Evolutionary conservation across 2,888 invertebrate species (phyloP).

Genomic region (Steromphala cineraria): DNA sequence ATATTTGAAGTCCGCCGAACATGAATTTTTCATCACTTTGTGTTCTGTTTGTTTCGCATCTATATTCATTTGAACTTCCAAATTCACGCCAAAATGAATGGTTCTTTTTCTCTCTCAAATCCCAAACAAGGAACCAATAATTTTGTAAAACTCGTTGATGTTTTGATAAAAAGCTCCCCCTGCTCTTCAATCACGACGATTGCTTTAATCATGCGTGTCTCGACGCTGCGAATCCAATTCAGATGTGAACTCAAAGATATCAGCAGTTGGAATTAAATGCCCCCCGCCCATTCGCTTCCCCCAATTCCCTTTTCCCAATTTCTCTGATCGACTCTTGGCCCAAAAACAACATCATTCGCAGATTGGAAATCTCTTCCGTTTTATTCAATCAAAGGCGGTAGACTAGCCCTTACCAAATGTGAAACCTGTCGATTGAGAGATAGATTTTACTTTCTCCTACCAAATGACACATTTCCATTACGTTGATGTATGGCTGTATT

Average conservation of each 20-base stretch:
- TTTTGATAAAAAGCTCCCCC: not conserved
- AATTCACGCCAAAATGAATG: not conserved
- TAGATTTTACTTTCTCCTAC: constrained; percentile 7
- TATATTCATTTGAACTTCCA: constrained; percentile 1
- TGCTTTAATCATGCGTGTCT: constrained; percentile 1
- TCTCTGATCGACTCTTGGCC: not conserved
- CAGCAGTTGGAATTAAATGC: not conserved
- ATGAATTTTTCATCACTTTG: constrained; percentile 9
- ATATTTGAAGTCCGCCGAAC: not conserved
- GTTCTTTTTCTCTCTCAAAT: not conserved
- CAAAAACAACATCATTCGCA: not conserved
- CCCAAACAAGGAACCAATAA: constrained; percentile 6
- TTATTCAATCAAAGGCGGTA: not conserved
- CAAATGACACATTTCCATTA: constrained; percentile 12
- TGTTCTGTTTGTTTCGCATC: constrained; percentile 1
- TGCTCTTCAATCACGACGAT: not conserved
- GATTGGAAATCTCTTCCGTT: not conserved
- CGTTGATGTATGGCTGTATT: constrained; percentile 11
- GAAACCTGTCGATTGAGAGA: not conserved
- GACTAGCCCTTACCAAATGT: not conserved
- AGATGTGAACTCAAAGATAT: not conserved
- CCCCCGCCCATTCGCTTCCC: not conserved
- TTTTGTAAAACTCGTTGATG: not conserved
- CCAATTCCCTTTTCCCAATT: not conserved
- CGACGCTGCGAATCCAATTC: not conserved